Percentiles rank a stretch among this genome's conserved stretches.
Conservation (phyloP, 2,113 vertebrate genomes). For the Carlito syrichta region DNA sequence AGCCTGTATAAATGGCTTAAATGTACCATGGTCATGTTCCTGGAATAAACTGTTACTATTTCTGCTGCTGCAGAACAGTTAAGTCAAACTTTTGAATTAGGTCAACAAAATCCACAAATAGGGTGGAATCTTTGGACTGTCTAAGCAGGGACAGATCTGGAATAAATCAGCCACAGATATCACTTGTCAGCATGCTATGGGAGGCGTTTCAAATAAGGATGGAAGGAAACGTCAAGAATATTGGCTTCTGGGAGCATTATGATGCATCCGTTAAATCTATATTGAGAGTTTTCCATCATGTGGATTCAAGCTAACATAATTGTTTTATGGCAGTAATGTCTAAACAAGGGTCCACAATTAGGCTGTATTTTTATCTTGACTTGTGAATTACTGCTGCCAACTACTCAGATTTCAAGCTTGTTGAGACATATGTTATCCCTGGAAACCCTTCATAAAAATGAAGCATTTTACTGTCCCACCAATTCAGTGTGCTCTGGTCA, state of each 20-base stretch:
- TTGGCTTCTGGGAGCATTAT: conserved; percentile 22
- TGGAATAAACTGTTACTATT: conserved; percentile 67
- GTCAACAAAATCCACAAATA: conserved; percentile 78
- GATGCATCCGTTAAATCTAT: conserved; percentile 60
- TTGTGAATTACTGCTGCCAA: conserved; percentile 56
- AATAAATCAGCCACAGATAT: conserved; percentile 71
- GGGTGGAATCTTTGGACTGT: conserved; percentile 70
- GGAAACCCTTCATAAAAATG: conserved; percentile 64
- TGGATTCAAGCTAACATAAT: conserved; percentile 58
- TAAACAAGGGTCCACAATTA: conserved; percentile 66
- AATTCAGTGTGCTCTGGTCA: conserved; percentile 42
- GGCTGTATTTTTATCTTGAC: conserved; percentile 75
- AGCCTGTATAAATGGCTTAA: conserved; percentile 33
- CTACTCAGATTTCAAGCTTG: conserved; percentile 72
- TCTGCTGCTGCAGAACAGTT: conserved; percentile 60
- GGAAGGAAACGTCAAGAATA: conserved; percentile 42
- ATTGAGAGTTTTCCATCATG: conserved; percentile 74
- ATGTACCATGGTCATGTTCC: conserved; percentile 39
- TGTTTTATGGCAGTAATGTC: conserved; percentile 62
- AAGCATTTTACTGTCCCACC: conserved; percentile 57
- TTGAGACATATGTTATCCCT: conserved; percentile 73
- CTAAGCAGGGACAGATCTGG: conserved; percentile 65
- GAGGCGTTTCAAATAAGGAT: conserved; percentile 45
- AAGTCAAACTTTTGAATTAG: conserved; percentile 73
- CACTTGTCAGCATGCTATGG: conserved; percentile 61